A percentile compares a stretch with the other conserved stretches of the same genome.
Conservation (phyloP, 2,113 vertebrate species). For the Bucco capensis region DNA sequence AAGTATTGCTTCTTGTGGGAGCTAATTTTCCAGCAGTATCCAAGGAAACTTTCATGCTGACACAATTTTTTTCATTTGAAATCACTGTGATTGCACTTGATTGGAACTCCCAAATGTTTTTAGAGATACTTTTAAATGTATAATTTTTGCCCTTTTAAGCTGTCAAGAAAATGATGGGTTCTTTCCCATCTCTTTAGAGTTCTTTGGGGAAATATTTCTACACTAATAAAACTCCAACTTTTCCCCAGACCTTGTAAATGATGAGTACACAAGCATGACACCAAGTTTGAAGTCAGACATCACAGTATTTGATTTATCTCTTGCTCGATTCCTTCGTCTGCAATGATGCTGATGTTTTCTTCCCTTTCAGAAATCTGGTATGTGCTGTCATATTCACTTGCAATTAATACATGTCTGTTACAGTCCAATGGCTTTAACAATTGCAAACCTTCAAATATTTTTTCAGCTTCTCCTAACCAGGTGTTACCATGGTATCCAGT, state of each 20-base stretch:
- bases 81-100: constrained; percentile 58
- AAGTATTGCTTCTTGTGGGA: not conserved
- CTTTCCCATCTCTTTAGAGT: constrained; percentile 26
- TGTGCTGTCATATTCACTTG: constrained; percentile 71
- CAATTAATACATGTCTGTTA: constrained; percentile 77
- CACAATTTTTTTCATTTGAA: not conserved
- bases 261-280: constrained; percentile 64
- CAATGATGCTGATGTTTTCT: constrained; percentile 56
- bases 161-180: constrained; percentile 10
- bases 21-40: not conserved
- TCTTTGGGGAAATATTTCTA: constrained; percentile 57
- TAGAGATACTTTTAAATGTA: constrained; percentile 55
- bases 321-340: constrained; percentile 47
- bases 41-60: constrained; percentile 27
- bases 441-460: constrained; percentile 67
- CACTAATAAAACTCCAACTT: constrained; percentile 55
- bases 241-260: constrained; percentile 52
- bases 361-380: constrained; percentile 39
- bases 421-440: constrained; percentile 67
- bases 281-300: constrained; percentile 66
- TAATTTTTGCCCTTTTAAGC: constrained; percentile 61
- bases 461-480: constrained; percentile 65
- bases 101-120: constrained; percentile 63
- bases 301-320: constrained; percentile 64
- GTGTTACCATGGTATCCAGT: constrained; percentile 71